Conservation (phyloP, 2,888 invertebrate species). For the Tenthredo notha region DNA sequence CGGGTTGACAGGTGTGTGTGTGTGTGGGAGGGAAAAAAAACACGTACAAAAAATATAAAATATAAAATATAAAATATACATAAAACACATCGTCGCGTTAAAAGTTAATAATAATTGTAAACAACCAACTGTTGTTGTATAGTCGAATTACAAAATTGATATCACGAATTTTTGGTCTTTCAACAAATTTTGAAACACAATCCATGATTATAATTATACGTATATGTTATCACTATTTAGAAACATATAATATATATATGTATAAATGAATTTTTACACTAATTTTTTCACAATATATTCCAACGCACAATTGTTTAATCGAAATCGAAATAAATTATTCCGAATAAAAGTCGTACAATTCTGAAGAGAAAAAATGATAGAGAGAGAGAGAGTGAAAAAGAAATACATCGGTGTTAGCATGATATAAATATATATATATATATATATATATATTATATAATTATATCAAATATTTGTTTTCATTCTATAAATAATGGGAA, state of each 20-base stretch:
- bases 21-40: too few species aligned
- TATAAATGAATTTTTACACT: slow-evolving; percentile 30
- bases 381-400: background rate
- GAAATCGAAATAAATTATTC: background rate
- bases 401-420: slow-evolving; percentile 46
- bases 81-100: slow-evolving; percentile 43
- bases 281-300: slow-evolving; percentile 28
- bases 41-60: slow-evolving; percentile 45
- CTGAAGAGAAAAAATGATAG: background rate
- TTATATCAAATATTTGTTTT: background rate
- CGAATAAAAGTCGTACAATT: slow-evolving; percentile 1
- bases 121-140: slow-evolving; percentile 17
- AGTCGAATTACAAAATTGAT: background rate
- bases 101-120: slow-evolving; percentile 35
- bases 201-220: background rate
- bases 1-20: slow-evolving; percentile 36
- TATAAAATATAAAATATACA: slow-evolving; percentile 42
- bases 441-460: background rate
- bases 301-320: slow-evolving; percentile 2
- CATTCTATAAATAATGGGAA: background rate
- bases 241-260: background rate
- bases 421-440: background rate
- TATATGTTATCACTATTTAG: background rate
- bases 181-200: slow-evolving; percentile 12
- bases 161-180: slow-evolving; percentile 12